Base-by-base conservation (phyloP, 2,113 vertebrate species). In the Carassius gibelio region DNA sequence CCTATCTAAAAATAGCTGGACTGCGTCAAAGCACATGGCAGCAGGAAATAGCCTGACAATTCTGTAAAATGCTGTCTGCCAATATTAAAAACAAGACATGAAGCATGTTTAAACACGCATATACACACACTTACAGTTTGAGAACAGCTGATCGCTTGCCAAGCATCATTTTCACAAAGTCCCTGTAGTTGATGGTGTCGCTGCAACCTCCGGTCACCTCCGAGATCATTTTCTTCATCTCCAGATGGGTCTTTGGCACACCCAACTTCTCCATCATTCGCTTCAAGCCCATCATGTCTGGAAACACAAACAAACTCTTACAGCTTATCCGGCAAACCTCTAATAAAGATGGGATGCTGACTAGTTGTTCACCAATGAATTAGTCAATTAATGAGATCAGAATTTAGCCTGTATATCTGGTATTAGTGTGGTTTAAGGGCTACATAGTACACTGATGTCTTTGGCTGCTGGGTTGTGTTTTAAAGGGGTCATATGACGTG, bases 261-360 rank as follows among this genome's bases (percentile, higher is more conserved):
- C 98, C 98, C 19, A 99, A 88, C 89, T 99, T 99, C 94, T 99
- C 98, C 98, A 99, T 99, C 98, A 97, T 99, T 89, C 95, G 94
- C 91, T 99, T 99, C 85, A 99, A 93, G 23, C 96, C 97, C 98
- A 99, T 99, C 90, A 99, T 88, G 86, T 99, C 98, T 99, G 21
- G 61, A 79, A 42, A 78, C 76, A 13, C 5, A 71, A 19, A 71
- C 17, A 38, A 19, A 71, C 36, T 17, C 11, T 38, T 3, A 76
- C 75, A 34, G 14, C 45, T 52, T 76, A 23, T 34, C 8, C 26
- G 8, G 9, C 6, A 55, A 15, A 76, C 34, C 15, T 8, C 48
- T 48, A 75, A 48, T 48, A 45, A 72, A 45, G 36, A 72, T 42
- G 69, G 36, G 17, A 72, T 38, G 19, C 8, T 42, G 69, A 72